These are phyloP conservation scores for Nephrotoma flavescens DNA, from an alignment of 2,888 invertebrate species.

Conservation along the genomic window DNA sequence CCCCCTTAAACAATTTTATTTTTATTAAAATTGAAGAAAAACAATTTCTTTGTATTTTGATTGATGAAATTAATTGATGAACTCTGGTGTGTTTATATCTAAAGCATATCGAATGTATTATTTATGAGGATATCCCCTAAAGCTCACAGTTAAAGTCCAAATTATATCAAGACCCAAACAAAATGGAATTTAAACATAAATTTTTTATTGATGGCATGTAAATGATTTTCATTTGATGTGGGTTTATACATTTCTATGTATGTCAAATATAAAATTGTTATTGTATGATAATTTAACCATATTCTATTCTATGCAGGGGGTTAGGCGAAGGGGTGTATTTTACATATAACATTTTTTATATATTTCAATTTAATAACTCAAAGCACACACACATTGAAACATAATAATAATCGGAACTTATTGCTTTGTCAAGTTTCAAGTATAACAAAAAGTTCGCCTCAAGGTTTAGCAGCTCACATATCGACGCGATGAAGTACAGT, in stretches of 20 bases:
- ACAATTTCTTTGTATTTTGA: not conserved
- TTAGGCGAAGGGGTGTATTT: not conserved
- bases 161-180: not conserved
- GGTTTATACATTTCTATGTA: not conserved
- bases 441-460: not conserved
- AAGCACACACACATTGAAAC: not conserved
- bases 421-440: not conserved
- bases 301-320: not conserved
- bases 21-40: no score
- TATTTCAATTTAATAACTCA: not conserved
- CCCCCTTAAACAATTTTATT: not conserved
- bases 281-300: not conserved
- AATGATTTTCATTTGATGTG: not conserved
- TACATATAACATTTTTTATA: not conserved
- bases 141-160: not conserved
- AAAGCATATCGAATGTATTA: not conserved
- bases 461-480: not conserved
- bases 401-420: not conserved
- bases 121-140: not conserved
- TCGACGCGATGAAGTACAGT: not conserved
- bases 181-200: not conserved
- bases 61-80: not conserved
- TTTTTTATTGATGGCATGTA: not conserved
- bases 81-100: not conserved
- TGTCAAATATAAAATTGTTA: not conserved